Conservation (phyloP, 2,113 vertebrate genomes). For the Dissostichus mawsoni region DNA sequence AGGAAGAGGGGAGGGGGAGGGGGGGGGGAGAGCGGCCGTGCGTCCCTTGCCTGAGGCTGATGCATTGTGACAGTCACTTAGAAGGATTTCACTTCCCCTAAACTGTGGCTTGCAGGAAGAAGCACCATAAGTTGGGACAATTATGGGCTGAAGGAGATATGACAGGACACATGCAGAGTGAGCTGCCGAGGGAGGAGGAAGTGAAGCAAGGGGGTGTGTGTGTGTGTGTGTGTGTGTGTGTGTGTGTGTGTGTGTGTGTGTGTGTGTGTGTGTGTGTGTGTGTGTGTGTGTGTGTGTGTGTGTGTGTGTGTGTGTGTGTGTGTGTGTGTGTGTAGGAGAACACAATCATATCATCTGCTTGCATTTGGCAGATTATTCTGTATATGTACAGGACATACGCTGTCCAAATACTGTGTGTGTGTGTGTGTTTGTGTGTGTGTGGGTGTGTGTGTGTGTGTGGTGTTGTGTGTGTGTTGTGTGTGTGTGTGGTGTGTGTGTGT, state of each 20-base stretch:
- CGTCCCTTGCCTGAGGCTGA: constrained; percentile 86
- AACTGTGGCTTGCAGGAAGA: constrained; percentile 88
- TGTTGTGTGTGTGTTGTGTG: not conserved
- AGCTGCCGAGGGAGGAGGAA: constrained; percentile 58
- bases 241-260: too few species aligned
- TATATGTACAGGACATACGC: constrained; percentile 36
- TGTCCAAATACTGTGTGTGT: constrained; percentile 37
- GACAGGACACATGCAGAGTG: constrained; percentile 87
- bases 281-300: constrained; percentile 22
- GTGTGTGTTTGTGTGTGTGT: not conserved
- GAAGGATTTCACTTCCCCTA: constrained; percentile 91
- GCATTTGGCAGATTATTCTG: constrained; percentile 33
- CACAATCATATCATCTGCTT: constrained; percentile 57
- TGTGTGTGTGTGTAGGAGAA: constrained; percentile 45
- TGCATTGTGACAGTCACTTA: constrained; percentile 92
- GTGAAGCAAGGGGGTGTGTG: constrained; percentile 39
- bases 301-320: not conserved
- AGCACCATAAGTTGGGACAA: constrained; percentile 87
- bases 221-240: too few species aligned
- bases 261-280: constrained; percentile 1
- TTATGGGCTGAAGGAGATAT: constrained; percentile 93
- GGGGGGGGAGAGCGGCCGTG: constrained; percentile 47
- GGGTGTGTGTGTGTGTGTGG: not conserved
- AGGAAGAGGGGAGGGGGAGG: constrained; percentile 5
- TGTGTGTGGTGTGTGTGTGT: not conserved